Evolutionary conservation across 2,797 vertebrate species (phyloP).

Genomic region (Yasuhikotakia modesta): DNA sequence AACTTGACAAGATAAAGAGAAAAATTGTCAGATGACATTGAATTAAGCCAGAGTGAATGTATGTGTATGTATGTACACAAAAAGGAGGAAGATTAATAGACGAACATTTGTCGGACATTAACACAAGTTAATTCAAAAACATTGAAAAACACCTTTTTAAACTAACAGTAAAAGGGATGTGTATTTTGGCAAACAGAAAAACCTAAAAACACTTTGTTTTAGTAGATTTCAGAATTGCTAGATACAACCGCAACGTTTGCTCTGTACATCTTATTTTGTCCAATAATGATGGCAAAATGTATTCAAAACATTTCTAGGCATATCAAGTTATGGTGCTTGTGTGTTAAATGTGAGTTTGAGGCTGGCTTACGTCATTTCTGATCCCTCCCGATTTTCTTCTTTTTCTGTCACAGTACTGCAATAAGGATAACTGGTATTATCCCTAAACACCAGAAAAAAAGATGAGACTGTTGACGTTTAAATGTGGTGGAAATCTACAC

Average conservation of each 20-base stretch:
- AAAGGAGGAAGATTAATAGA: conserved; percentile 49
- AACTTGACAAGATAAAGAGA: conserved; percentile 78
- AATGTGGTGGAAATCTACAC: neutral
- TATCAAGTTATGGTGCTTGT: neutral
- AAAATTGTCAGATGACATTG: conserved; percentile 78
- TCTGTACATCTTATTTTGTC: conserved; percentile 34
- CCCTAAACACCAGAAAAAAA: neutral
- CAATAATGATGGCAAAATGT: neutral
- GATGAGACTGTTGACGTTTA: neutral
- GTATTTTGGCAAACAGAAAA: conserved; percentile 56
- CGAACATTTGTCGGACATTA: too few species aligned
- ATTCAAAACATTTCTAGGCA: neutral
- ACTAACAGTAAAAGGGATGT: conserved; percentile 69
- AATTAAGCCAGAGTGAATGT: conserved; percentile 66
- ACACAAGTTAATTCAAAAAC: conserved; percentile 65
- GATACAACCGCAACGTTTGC: conserved; percentile 54
- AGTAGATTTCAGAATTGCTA: conserved; percentile 48
- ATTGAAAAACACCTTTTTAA: conserved; percentile 70
- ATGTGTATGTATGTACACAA: conserved; percentile 37
- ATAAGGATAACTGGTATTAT: neutral
- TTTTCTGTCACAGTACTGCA: neutral
- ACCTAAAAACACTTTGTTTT: conserved; percentile 72
- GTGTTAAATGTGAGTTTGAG: neutral
- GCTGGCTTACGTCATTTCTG: neutral
- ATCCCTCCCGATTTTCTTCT: neutral